Base-by-base conservation (phyloP, 2,888 invertebrate species). In the Lasius platythorax region DNA sequence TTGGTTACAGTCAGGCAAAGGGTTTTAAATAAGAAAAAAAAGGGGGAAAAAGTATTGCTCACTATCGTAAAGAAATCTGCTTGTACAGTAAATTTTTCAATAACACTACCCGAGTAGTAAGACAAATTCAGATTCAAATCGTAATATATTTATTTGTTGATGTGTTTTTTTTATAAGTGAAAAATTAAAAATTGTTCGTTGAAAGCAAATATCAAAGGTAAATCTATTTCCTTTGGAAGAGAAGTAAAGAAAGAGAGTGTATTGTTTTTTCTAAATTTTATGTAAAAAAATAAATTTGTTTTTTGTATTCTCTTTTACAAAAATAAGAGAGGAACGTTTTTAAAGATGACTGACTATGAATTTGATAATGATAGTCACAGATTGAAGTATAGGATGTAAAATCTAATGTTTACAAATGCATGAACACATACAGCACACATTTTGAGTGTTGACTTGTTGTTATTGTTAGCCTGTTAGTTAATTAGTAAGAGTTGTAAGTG, bases 381-480 rank as follows among this genome's bases (percentile, higher is more conserved):
- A 92, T 93, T 91, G 93, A 91, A 91, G 91, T 91, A 23, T 23
- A 91, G 92, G 88, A 91, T 89, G 92, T 90, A 90, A 91, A 90
- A 91, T 90, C 91, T 92, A 92, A 90, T 90, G 91, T 91, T 91
- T 91, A 91, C 90, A 92, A 90, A 91, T 92, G 93, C 93, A 92
- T 91, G 90, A 91, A 93, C 91, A 92, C 92, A 92, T 91, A 93
- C 91, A 92, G 92, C 93, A 92, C 91, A 92, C 92, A 93, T 91
- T 94, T 94, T 94, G 93, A 94, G 95, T 94, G 94, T 95, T 94
- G 94, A 95, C 94, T 95, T 94, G 94, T 95, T 95, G 94, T 95
- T 95, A 95, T 95, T 95, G 95, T 95, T 95, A 95, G 95, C 93
- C 94, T 95, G 95, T 95, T 95, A 95, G 95, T 95, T 95, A 95